Percentiles rank a stretch among this genome's conserved stretches.
Evolutionary conservation across 2,113 vertebrate genomes (phyloP).

Genomic region (Myanophis thanlyinensis): DNA sequence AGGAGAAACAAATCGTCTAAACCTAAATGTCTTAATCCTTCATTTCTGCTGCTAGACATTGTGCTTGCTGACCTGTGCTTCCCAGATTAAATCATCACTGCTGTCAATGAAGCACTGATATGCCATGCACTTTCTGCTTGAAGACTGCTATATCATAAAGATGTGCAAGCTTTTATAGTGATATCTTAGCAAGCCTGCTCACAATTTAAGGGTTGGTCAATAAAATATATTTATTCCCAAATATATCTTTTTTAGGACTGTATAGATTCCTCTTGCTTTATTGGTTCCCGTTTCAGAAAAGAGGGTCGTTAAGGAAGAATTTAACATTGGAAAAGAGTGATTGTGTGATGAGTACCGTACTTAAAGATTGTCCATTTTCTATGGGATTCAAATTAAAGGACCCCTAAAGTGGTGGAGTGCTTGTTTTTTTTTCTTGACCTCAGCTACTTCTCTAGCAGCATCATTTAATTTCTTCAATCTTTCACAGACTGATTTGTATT

Average conservation of each 20-base stretch:
- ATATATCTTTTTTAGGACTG: not conserved
- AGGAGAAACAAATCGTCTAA: not conserved
- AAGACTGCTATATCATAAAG: not conserved
- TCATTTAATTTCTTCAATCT: not conserved
- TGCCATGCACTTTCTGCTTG: not conserved
- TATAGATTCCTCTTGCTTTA: not conserved
- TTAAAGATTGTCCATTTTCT: not conserved
- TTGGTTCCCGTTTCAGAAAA: not conserved
- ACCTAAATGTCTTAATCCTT: not conserved
- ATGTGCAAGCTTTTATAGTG: not conserved
- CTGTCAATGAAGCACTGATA: not conserved
- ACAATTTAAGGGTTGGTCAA: not conserved
- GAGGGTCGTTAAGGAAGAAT: not conserved
- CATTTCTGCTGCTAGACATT: not conserved
- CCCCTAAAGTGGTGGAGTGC: not conserved
- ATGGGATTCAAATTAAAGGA: not conserved
- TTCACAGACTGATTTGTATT: not conserved
- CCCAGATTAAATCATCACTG: not conserved
- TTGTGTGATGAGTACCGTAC: not conserved
- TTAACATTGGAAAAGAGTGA: not conserved
- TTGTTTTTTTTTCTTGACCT: not conserved
- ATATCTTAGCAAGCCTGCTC: not conserved
- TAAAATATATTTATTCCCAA: not conserved
- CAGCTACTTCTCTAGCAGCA: not conserved
- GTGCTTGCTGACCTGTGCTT: not conserved